Evolutionary conservation across 2,797 vertebrate genomes (phyloP).

Genomic region (Scolopax bukidnonensis): DNA sequence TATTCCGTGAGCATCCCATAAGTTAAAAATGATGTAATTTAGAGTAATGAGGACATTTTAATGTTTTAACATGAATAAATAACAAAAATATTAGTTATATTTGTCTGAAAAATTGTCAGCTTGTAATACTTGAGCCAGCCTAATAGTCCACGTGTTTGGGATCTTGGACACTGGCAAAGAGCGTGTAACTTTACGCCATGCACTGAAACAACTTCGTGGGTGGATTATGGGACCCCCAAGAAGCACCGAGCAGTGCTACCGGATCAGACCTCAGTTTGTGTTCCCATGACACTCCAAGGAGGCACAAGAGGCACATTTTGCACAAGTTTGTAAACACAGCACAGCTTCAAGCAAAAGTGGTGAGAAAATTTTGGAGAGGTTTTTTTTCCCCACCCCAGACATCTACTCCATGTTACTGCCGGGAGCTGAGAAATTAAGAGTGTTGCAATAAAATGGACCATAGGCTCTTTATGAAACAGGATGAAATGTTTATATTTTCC

Average conservation of each 20-base stretch:
- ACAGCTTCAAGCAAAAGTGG: not conserved
- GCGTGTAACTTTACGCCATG: not conserved
- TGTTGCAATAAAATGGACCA: not conserved
- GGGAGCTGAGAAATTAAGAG: constrained; percentile 25
- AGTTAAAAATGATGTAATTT: not conserved
- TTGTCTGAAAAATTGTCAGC: not conserved
- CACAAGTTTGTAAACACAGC: constrained; percentile 45
- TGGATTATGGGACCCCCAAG: constrained; percentile 8
- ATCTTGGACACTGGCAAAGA: not conserved
- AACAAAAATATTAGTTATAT: not conserved
- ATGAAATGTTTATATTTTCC: constrained; percentile 38
- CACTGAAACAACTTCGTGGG: not conserved
- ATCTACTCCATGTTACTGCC: not conserved
- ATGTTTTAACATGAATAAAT: not conserved
- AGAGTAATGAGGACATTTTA: not conserved
- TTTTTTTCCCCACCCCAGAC: not conserved
- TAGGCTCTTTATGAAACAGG: not conserved
- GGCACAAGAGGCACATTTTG: constrained; percentile 6
- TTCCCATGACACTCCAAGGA: not conserved
- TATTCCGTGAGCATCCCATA: not conserved
- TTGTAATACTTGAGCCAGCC: not conserved
- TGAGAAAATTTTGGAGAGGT: constrained; percentile 12
- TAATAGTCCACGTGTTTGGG: not conserved
- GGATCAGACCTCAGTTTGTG: not conserved
- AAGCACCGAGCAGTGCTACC: not conserved